These are phyloP conservation scores for Rattus rattus DNA, from an alignment of 2,113 vertebrate genomes.

Conservation along the genomic window DNA sequence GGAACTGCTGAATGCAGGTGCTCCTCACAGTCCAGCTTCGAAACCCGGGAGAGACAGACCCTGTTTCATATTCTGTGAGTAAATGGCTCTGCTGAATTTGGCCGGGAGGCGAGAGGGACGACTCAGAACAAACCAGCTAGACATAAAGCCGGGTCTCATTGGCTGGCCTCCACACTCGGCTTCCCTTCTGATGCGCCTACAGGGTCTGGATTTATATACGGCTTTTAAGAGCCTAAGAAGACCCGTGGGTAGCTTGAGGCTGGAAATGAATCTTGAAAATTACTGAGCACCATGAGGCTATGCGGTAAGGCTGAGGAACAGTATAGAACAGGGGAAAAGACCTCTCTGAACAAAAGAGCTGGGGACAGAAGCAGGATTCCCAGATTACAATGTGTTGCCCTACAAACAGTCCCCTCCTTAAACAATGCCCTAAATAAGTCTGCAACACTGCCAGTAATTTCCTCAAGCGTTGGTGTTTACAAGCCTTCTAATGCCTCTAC, in stretches of 20 bases:
- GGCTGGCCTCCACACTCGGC: not conserved
- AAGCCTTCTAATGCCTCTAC: not conserved
- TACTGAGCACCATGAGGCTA: not conserved
- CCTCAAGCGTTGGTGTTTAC: not conserved
- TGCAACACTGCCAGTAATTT: not conserved
- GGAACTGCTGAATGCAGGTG: not conserved
- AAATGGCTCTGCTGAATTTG: not conserved
- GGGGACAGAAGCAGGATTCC: not conserved
- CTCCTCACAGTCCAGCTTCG: not conserved
- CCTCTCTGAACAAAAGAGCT: not conserved
- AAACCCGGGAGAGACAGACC: not conserved
- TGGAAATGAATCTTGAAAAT: not conserved
- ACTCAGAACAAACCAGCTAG: not conserved
- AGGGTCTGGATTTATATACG: accelerated
- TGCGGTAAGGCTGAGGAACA: too few species aligned
- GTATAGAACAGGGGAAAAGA: not conserved
- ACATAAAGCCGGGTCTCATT: too few species aligned
- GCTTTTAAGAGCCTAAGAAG: not conserved
- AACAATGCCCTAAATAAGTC: not conserved
- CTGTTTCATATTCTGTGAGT: not conserved
- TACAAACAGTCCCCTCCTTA: not conserved
- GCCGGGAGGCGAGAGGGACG: not conserved
- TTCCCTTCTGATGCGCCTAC: not conserved
- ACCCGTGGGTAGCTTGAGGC: not conserved
- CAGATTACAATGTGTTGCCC: not conserved